A percentile compares a stretch with the other conserved stretches of the same genome.
Evolutionary conservation across 64 coral and sea anemone species (phyloP).

Genomic region (Montipora capricornis): DNA sequence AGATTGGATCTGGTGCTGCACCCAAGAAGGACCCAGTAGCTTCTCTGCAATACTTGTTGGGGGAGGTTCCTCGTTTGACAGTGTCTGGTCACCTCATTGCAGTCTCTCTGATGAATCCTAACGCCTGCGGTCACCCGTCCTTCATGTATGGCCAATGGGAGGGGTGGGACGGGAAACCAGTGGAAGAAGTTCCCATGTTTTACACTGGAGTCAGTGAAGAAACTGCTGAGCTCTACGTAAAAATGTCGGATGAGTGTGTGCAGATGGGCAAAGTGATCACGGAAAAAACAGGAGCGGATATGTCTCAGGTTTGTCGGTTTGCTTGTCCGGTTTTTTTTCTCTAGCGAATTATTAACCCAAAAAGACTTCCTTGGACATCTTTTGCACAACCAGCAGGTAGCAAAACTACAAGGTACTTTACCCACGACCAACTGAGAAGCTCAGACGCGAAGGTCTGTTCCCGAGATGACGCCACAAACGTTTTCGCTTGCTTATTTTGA

Average conservation of each 20-base stretch:
- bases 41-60: slow-evolving; percentile 25
- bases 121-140: slow-evolving; percentile 31
- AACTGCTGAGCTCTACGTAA: slow-evolving; percentile 7
- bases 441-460: too few species aligned
- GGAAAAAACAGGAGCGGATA: slow-evolving; percentile 23
- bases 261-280: slow-evolving; percentile 10
- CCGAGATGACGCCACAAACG: too few species aligned
- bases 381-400: too few species aligned
- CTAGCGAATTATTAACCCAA: too few species aligned
- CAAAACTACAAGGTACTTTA: too few species aligned
- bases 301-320: slow-evolving; percentile 38
- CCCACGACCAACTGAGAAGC: too few species aligned
- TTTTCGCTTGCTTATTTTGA: too few species aligned
- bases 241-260: slow-evolving; percentile 42
- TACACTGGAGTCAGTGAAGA: slow-evolving; percentile 31
- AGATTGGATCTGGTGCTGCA: slow-evolving; percentile 1
- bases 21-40: slow-evolving; percentile 18
- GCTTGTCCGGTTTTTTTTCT: background rate
- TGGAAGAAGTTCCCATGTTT: slow-evolving; percentile 42
- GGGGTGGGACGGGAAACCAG: slow-evolving; percentile 39
- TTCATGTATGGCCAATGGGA: slow-evolving; percentile 61
- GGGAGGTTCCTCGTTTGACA: slow-evolving; percentile 18
- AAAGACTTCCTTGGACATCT: too few species aligned
- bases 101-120: slow-evolving; percentile 27
- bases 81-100: slow-evolving; percentile 49